Evolutionary conservation across 2,113 vertebrate species (phyloP), one percentile per base, ranked within the genome.

Genomic region (Chelonoidis abingdonii): DNA sequence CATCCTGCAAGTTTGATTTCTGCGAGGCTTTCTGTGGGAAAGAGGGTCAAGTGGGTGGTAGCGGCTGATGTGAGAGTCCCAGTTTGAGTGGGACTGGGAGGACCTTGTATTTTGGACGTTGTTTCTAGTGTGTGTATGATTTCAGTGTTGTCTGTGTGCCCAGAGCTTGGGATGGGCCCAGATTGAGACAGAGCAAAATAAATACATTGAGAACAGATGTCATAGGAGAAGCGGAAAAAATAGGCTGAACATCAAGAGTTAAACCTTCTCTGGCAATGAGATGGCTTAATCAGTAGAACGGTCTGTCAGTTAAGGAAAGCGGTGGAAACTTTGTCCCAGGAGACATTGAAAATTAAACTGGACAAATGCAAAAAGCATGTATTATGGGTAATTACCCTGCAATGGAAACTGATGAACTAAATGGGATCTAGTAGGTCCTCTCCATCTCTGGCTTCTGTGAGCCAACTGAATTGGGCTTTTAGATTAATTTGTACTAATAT

Each of bases 121-220:
- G 0, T 47, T 94, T 89, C 80, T 94, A 93, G 84, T 2, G 0
- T 0, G 1, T 56, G 65, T 50, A 92, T 97, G 91, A 97, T 90
- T 94, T 97, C 96, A 96, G 87, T 0, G 16, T 80, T 97, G 97
- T 96, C 92, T 59, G 47, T 24, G 27, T 90, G 94, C 96, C 96
- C 79, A 0, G 93, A 95, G 90, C 89, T 94, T 97, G 96, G 96
- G 97, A 96, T 96, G 93, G 96, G 96, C 87, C 85, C 95, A 9
- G 65, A 62, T 50, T 41, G 92, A 81, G 96, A 94, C 86, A 90
- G 72, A 93, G 87, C 94, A 82, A 80, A 96, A 95, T 90, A 90
- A 91, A 90, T 44, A 87, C 24, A 59, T 53, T 1, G 16, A 92
- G 88, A 83, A 72, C 93, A 89, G 96, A 90, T 91, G 90, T 47